Percentiles rank a stretch among this genome's conserved stretches.
Evolutionary conservation across 2,797 vertebrate genomes (phyloP).

Genomic region (Spea hammondii): DNA sequence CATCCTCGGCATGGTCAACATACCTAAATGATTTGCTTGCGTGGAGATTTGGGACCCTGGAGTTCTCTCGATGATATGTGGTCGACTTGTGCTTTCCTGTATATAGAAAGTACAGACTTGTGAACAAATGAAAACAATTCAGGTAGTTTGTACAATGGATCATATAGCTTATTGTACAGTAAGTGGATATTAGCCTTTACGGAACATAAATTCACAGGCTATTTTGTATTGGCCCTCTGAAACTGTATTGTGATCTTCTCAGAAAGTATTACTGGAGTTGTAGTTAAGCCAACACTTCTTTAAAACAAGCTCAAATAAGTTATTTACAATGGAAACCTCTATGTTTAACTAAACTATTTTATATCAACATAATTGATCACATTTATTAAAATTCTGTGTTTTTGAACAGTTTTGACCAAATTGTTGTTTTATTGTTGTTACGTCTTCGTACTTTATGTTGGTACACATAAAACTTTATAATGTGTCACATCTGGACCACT

Average conservation of each 20-base stretch:
- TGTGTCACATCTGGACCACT: too few species aligned
- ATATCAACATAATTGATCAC: too few species aligned
- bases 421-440: too few species aligned
- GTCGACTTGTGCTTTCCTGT: conserved; percentile 83
- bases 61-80: conserved; percentile 79
- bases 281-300: too few species aligned
- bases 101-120: conserved; percentile 43
- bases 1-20: conserved; percentile 36
- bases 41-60: conserved; percentile 63
- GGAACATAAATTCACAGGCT: neutral
- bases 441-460: too few species aligned
- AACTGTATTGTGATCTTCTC: too few species aligned
- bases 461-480: too few species aligned
- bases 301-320: neutral
- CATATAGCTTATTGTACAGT: neutral
- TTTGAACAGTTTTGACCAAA: too few species aligned
- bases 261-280: too few species aligned
- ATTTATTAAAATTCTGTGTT: too few species aligned
- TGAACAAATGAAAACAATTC: conserved; percentile 2
- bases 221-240: too few species aligned
- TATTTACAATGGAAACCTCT: neutral
- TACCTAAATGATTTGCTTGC: conserved; percentile 67
- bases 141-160: neutral
- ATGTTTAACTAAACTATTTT: too few species aligned
- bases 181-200: conserved; percentile 12